Evolutionary conservation across 2,888 invertebrate species (phyloP), one percentile per base, ranked within the genome.

Genomic region (Tenthredo mesomela): DNA sequence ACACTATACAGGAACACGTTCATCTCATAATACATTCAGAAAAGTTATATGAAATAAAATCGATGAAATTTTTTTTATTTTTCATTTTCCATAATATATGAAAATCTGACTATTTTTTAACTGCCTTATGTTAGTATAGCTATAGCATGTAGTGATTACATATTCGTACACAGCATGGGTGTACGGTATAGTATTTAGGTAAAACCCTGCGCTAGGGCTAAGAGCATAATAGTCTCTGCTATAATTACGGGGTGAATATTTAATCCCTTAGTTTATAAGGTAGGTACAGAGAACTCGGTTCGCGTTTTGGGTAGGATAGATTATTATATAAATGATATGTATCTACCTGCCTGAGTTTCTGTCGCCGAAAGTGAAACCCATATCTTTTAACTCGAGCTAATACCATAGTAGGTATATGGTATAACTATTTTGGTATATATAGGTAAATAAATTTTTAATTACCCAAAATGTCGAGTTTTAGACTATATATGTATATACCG

Each of bases 221-320:
- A 70, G 70, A 73, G 40, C 43, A 5, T 73, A 43, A 73, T 73
- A 73, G 71, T 43, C 43, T 40, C 40, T 1, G 21, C 40, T 43
- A 73, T 73, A 73, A 73, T 73, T 73, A 73, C 40, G 71, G 40
- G 37, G 71, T 73, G 71, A 73, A 73, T 73, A 73, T 43, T 73
- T 73, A 73, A 73, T 73, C 40, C 71, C 71, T 43, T 40, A 21
- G 71, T 71, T 73, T 73, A 21, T 43, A 21, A 73, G 18, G 43
- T 21, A 40, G 71, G 18, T 67, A 37, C 37, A 67, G 15, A 29
- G 29, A 67, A 33, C 67, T 67, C 7, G 10, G 33, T 67, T 33
- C 67, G 15, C 33, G 33, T 67, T 67, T 12, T 18, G 18, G 12
- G 15, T 67, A 15, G 21, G 10, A 25, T 61, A 61, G 47, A 47